phyloP scores from a whole-genome alignment of 92 coral and sea anemone genomes.

The Parazoanthus atlanticus region DNA sequence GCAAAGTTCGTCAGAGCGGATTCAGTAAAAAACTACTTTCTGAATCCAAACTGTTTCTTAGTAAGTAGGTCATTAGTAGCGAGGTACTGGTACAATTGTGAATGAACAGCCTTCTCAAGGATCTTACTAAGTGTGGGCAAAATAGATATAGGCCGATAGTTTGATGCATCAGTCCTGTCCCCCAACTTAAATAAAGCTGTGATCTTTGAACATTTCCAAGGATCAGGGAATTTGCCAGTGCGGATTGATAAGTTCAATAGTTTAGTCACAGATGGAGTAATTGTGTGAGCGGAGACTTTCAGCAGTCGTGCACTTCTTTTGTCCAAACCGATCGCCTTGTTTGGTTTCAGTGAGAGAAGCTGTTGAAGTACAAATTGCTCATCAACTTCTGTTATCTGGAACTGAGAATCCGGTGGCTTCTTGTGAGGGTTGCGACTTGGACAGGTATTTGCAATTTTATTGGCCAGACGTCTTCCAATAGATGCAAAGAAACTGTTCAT shows the following conservation, averaged over 20 bases:
- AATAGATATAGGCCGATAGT: too few relatives aligned
- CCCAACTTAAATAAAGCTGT: too few relatives aligned
- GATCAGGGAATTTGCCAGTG: not conserved
- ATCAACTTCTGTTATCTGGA: not conserved
- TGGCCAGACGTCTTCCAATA: conserved; percentile 56
- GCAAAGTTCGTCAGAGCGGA: too few relatives aligned
- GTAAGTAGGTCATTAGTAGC: too few relatives aligned
- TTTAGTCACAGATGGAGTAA: not conserved
- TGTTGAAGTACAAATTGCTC: conserved; percentile 38
- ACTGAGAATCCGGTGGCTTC: conserved; percentile 6
- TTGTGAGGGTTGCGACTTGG: not conserved
- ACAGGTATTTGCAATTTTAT: not conserved
- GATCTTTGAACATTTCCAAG: too few relatives aligned
- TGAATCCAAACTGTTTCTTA: too few relatives aligned
- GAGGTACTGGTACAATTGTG: too few relatives aligned
- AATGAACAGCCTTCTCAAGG: too few relatives aligned
- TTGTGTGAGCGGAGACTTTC: not conserved
- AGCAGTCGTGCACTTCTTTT: not conserved
- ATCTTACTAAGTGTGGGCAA: too few relatives aligned
- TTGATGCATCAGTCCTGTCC: too few relatives aligned
- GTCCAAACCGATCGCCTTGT: conserved; percentile 11
- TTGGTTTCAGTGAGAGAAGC: conserved; percentile 39
- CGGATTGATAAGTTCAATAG: conserved; percentile 19
- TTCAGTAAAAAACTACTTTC: too few relatives aligned
- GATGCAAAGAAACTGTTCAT: conserved; percentile 57